These are phyloP conservation scores for Andinoacara biseriatus DNA, from an alignment of 2,113 vertebrate genomes.

Conservation along the genomic window DNA sequence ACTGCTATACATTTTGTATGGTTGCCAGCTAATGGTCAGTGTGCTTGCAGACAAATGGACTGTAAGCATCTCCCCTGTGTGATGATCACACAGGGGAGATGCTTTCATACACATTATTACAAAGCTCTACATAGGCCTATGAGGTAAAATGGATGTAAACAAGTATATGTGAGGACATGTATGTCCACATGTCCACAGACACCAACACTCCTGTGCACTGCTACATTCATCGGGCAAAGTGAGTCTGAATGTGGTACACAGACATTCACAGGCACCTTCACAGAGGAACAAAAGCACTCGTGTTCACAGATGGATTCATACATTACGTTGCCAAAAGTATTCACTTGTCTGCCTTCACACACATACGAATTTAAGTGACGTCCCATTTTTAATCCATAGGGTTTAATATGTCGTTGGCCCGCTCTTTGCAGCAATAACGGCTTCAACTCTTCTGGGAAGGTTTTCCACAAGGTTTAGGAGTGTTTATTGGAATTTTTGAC, in stretches of 20 bases:
- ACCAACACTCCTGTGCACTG: not conserved
- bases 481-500: too few species aligned
- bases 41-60: conserved; percentile 75
- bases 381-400: too few species aligned
- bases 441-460: too few species aligned
- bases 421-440: too few species aligned
- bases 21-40: conserved; percentile 77
- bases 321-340: too few species aligned
- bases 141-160: conserved; percentile 43
- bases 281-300: not conserved
- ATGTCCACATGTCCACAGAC: not conserved
- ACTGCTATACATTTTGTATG: conserved; percentile 80
- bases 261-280: not conserved
- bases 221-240: not conserved
- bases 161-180: conserved; percentile 13
- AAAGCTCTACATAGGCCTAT: conserved; percentile 4
- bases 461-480: too few species aligned
- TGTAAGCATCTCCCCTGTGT: conserved; percentile 66
- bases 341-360: too few species aligned
- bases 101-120: conserved; percentile 20
- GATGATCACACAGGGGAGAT: conserved; percentile 55
- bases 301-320: not conserved
- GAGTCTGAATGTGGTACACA: not conserved
- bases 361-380: too few species aligned
- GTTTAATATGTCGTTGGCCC: too few species aligned